Evolutionary conservation across 2,113 vertebrate genomes (phyloP).

Genomic region (Tragulus kanchil): DNA sequence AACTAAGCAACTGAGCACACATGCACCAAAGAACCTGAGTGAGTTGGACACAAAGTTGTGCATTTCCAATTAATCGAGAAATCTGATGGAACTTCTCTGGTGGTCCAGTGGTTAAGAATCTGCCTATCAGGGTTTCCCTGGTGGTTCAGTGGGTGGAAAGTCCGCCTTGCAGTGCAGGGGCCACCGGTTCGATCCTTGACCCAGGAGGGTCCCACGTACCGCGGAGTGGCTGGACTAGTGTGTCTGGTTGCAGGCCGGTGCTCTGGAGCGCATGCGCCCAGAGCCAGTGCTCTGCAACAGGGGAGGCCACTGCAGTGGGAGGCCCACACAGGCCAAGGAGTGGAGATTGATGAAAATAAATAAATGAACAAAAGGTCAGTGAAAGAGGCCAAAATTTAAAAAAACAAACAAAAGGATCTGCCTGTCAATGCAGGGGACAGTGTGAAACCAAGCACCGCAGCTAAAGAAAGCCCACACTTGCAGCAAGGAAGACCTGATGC

Average conservation of each 20-base stretch:
- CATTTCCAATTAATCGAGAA: neutral
- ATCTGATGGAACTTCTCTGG: neutral
- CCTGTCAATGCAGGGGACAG: no score
- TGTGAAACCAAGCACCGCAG: neutral
- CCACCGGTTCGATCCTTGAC: accelerated
- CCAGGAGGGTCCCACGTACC: neutral
- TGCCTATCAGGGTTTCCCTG: neutral
- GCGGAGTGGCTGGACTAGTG: neutral
- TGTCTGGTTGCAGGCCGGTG: no score
- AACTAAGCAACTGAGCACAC: no score
- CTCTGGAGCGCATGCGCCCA: neutral
- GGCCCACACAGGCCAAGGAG: neutral
- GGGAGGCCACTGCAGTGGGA: neutral
- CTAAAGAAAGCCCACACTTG: neutral
- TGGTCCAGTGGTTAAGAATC: neutral
- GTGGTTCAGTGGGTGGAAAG: neutral
- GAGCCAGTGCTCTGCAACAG: neutral
- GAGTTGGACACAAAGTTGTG: neutral
- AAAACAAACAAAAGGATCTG: no score
- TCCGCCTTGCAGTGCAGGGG: neutral
- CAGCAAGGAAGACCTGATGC: accelerated
- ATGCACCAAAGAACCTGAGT: neutral
- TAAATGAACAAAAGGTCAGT: no score
- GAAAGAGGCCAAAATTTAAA: no score
- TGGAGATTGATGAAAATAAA: no score